Evolutionary conservation across 2,888 invertebrate species (phyloP).

Genomic region (Pinctada fucata): DNA sequence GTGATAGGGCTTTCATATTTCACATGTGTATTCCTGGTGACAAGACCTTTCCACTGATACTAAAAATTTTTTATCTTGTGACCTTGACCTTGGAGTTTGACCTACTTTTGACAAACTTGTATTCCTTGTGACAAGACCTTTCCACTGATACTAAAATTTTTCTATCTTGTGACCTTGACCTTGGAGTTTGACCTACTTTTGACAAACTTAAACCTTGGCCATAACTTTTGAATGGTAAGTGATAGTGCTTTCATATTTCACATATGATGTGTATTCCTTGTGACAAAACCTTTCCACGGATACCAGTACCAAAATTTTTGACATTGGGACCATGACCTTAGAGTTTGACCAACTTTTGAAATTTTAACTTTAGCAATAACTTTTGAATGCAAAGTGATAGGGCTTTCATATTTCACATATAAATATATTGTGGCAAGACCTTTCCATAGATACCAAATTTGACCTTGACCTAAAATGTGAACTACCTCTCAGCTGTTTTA

Average conservation of each 20-base stretch:
- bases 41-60: too few species aligned
- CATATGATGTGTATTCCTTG: neutral
- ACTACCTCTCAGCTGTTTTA: too few species aligned
- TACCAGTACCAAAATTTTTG: neutral
- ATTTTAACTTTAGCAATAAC: neutral
- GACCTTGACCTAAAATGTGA: neutral
- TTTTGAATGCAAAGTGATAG: neutral
- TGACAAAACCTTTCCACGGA: neutral
- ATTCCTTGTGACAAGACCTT: too few species aligned
- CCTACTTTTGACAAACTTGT: too few species aligned
- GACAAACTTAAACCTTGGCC: neutral
- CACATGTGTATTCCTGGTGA: too few species aligned
- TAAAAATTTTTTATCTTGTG: too few species aligned
- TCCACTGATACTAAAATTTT: too few species aligned
- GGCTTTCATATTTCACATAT: neutral
- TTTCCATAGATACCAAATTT: neutral
- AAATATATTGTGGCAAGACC: neutral
- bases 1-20: too few species aligned
- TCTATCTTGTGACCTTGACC: too few species aligned
- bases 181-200: too few species aligned
- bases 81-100: too few species aligned
- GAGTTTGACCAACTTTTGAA: constrained; percentile 2
- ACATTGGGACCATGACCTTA: neutral
- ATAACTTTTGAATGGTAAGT: neutral
- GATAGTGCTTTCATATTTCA: neutral